These are phyloP conservation scores for Tragelaphus strepsiceros DNA, from an alignment of 2,113 vertebrate genomes.

Conservation along the genomic window DNA sequence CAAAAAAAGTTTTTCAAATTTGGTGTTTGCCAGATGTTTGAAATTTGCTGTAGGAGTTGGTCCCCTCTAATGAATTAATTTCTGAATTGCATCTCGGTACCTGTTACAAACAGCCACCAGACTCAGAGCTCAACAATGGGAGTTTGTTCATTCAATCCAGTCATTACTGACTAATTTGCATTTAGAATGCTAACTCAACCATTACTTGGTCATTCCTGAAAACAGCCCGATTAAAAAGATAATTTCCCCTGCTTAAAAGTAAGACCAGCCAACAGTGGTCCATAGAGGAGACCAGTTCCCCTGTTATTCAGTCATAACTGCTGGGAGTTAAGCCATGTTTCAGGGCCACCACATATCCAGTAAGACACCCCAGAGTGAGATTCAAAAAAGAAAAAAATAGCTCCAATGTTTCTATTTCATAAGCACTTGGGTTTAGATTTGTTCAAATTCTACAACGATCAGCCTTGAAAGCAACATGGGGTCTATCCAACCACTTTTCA, in stretches of 20 bases:
- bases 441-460: not conserved
- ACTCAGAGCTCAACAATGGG: not conserved
- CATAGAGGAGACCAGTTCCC: not conserved
- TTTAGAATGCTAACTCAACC: not conserved
- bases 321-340: not conserved
- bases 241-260: not conserved
- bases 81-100: not conserved
- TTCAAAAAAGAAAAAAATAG: not conserved
- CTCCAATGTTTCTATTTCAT: not conserved
- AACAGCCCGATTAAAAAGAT: not conserved
- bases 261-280: not conserved
- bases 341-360: not conserved
- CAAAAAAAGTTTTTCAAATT: not conserved
- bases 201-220: constrained; percentile 13
- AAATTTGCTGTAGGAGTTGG: not conserved
- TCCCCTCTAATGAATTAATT: not conserved
- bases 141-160: not conserved
- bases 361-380: not conserved
- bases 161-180: not conserved
- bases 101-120: not conserved
- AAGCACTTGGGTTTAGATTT: not conserved
- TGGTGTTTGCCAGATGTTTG: not conserved
- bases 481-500: not conserved
- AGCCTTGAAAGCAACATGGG: not conserved
- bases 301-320: rapidly evolving